phyloP scores from a whole-genome alignment of 2,888 invertebrate genomes.

The Chirona hameri region DNA sequence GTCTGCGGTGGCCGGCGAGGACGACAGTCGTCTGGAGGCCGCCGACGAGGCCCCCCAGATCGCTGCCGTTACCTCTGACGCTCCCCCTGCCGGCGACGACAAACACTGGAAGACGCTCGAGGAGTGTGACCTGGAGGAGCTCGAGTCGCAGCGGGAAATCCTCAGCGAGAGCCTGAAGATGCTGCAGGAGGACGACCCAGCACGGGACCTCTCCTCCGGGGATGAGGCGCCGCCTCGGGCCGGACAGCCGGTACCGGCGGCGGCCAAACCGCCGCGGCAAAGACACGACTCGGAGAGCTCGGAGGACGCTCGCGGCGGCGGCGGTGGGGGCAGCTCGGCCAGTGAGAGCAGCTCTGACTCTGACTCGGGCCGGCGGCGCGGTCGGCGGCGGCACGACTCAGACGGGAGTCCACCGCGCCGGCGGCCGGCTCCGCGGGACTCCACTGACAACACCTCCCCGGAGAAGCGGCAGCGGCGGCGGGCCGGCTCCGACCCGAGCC shows the following conservation, averaged over 20 bases:
- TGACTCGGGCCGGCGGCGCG: not conserved
- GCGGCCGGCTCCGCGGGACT: not conserved
- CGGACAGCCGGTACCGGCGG: not conserved
- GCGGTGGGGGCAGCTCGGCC: not conserved
- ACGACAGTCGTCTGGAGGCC: not conserved
- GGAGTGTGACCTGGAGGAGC: conserved; percentile 28
- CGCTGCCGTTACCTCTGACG: not conserved
- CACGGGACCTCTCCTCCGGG: not conserved
- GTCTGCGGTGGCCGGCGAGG: not conserved
- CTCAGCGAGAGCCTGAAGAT: conserved; percentile 8
- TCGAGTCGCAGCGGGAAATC: conserved; percentile 29
- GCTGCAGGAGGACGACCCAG: conserved; percentile 1
- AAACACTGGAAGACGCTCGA: conserved; percentile 28
- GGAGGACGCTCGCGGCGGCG: not conserved
- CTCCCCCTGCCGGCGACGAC: not conserved
- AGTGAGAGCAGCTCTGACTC: conserved; percentile 8
- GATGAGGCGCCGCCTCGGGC: not conserved
- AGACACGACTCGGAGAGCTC: conserved; percentile 1
- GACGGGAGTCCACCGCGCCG: not conserved
- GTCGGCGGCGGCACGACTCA: not conserved
- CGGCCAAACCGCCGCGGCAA: not conserved
- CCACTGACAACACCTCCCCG: conserved; percentile 1
- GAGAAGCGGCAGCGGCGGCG: conserved; percentile 31
- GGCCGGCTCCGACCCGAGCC: conserved; percentile 34
- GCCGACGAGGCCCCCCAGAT: conserved; percentile 7